Base-by-base conservation (phyloP, 2,888 invertebrate genomes). In the Hemaris fuciformis region DNA sequence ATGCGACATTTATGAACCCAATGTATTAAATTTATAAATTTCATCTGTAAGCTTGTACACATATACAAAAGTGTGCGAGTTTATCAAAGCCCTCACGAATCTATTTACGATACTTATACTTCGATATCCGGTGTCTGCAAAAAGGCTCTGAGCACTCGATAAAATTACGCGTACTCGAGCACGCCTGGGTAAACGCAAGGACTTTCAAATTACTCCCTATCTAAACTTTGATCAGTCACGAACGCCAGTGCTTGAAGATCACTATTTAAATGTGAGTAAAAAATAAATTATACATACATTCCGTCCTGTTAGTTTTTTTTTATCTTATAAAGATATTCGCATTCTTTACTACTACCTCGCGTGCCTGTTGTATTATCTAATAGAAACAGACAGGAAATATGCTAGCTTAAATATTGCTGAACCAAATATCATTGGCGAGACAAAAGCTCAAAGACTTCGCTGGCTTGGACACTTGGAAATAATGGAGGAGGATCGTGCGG, bases 81-180 rank as follows among this genome's bases (percentile, higher is more conserved):
- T 3, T 38, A 3, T 4, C n/a, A 1, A n/a, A 4, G 4, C n/a
- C n/a, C 3, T n/a, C 38, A n/a, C 4, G 38, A 13, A 3, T 38
- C 38, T 38, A n/a, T 38, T 34, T 38, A 38, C 13, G 38, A 38
- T n/a, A 13, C 38, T n/a, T n/a, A 38, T n/a, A n/a, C 7, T 10
- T 20, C 10, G 18, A 8, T 7, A 43, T 20, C 43, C 43, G 7
- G n/a, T 20, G 53, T 53, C 18, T 7, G 31, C 31, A 31, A 53
- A 31, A 15, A 53, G 27, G 18, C 53, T 53, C 27, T 53, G 67
- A 65, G 59, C 65, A 72, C 70, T 67, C 66, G 48, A 80, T 79
- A 80, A 77, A 74, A 76, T 79, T 76, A 77, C 73, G 76, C 67
- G 62, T 73, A 80, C 84, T 84, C 81, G 72, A 80, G 81, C 84